These are phyloP conservation scores for Drosophila santomea DNA, from an alignment of 1,140 invertebrate genomes.

Conservation along the genomic window DNA sequence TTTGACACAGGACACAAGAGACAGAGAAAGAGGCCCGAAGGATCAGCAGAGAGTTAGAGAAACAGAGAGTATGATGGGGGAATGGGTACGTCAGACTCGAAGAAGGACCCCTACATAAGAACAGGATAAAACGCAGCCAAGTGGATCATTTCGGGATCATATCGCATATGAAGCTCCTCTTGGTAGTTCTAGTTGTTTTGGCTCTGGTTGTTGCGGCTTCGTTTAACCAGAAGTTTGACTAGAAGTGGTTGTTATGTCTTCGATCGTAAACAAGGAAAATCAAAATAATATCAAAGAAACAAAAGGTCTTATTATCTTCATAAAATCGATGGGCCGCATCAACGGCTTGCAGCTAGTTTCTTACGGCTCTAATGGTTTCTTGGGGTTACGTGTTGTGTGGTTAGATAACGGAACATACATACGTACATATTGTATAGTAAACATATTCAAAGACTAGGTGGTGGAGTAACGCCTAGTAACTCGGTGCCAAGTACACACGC, in stretches of 20 bases:
- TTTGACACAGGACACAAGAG: conserved; percentile 29
- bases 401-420: conserved; percentile 18
- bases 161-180: conserved; percentile 13
- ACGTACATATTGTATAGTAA: conserved; percentile 6
- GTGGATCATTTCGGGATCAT: conserved; percentile 18
- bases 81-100: conserved; percentile 15
- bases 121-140: conserved; percentile 12
- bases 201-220: conserved; percentile 29
- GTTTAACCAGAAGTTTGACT: conserved; percentile 15
- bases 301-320: conserved; percentile 47
- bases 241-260: conserved; percentile 20
- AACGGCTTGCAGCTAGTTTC: conserved; percentile 61
- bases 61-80: neutral
- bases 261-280: conserved; percentile 31
- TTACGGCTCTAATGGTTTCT: conserved; percentile 76
- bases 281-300: conserved; percentile 39
- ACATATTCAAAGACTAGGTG: conserved; percentile 23
- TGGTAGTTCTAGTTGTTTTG: conserved; percentile 29
- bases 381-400: conserved; percentile 67
- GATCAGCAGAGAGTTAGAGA: conserved; percentile 29
- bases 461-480: conserved; percentile 25
- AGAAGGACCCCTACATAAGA: conserved; percentile 38
- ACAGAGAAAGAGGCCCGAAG: conserved; percentile 30
- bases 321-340: conserved; percentile 59
- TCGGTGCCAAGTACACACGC: conserved; percentile 55